These are phyloP conservation scores for Drosophila helvetica DNA, from an alignment of 2,888 invertebrate genomes.

Conservation along the genomic window DNA sequence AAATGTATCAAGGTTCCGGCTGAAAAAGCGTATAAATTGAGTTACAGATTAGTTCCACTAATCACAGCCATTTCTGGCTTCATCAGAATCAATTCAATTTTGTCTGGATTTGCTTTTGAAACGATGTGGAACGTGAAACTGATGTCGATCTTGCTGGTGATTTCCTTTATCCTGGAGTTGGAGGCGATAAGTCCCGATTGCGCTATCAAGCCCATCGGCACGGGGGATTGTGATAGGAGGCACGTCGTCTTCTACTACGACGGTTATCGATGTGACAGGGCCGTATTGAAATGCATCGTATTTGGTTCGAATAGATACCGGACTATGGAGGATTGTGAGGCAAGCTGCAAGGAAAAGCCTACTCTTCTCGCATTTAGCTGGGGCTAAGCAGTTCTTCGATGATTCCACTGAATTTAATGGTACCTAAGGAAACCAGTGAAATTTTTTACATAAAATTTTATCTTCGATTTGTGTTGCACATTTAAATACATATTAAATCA, in stretches of 20 bases:
- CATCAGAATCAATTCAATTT: not conserved
- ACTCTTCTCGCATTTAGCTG: not conserved
- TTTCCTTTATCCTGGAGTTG: not conserved
- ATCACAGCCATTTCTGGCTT: not conserved
- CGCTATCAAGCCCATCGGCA: not conserved
- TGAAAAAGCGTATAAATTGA: not conserved
- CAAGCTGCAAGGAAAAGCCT: not conserved
- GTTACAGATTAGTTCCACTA: not conserved
- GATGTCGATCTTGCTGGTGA: not conserved
- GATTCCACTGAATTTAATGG: too few relatives aligned
- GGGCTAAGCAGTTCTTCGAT: not conserved
- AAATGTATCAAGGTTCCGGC: not conserved
- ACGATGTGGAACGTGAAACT: not conserved
- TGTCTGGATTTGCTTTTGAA: not conserved
- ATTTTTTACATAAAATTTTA: too few relatives aligned
- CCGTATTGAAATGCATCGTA: not conserved
- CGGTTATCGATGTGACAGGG: not conserved
- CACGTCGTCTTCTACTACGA: not conserved
- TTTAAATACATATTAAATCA: too few relatives aligned
- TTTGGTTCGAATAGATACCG: not conserved
- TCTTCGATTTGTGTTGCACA: too few relatives aligned
- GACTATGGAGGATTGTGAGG: not conserved
- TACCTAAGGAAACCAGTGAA: too few relatives aligned
- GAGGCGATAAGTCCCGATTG: not conserved
- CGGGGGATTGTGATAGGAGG: not conserved